Conservation (phyloP, 1,140 invertebrate species). For the Mercenaria mercenaria region DNA sequence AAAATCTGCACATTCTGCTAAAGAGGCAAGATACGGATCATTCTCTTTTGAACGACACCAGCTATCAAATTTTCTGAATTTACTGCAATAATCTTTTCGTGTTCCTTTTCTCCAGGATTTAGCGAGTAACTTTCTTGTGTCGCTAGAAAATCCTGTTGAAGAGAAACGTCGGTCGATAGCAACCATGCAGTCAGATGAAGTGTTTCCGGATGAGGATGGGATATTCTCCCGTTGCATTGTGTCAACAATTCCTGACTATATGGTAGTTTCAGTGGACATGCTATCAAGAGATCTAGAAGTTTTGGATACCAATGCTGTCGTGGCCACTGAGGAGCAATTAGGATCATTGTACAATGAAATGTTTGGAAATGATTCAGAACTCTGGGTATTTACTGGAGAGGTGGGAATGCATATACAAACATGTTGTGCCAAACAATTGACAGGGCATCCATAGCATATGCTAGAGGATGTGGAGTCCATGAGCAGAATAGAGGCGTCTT, state of each 20-base stretch:
- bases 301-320: constrained; percentile 32
- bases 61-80: constrained; percentile 47
- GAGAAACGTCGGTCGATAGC: constrained; percentile 51
- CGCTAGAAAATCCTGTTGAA: constrained; percentile 47
- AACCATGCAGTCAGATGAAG: constrained; percentile 61
- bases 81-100: constrained; percentile 34
- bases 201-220: constrained; percentile 41
- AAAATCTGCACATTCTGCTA: constrained; percentile 42
- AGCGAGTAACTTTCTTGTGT: constrained; percentile 29
- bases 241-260: constrained; percentile 3
- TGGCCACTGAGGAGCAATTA: constrained; percentile 52
- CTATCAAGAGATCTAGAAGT: constrained; percentile 33
- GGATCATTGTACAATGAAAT: constrained; percentile 41
- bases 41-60: constrained; percentile 58
- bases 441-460: constrained; percentile 48
- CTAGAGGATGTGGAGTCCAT: constrained; percentile 48
- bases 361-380: background rate
- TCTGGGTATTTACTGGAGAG: constrained; percentile 1
- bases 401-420: constrained; percentile 57
- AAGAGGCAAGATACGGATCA: constrained; percentile 41
- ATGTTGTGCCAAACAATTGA: constrained; percentile 52
- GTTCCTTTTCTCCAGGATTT: constrained; percentile 47
- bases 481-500: constrained; percentile 58
- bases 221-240: constrained; percentile 15
- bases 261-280: constrained; percentile 26